A percentile compares a stretch with the other conserved stretches of the same genome.
Evolutionary conservation across 2,113 vertebrate species (phyloP).

Genomic region (Chionodraco myersi): DNA sequence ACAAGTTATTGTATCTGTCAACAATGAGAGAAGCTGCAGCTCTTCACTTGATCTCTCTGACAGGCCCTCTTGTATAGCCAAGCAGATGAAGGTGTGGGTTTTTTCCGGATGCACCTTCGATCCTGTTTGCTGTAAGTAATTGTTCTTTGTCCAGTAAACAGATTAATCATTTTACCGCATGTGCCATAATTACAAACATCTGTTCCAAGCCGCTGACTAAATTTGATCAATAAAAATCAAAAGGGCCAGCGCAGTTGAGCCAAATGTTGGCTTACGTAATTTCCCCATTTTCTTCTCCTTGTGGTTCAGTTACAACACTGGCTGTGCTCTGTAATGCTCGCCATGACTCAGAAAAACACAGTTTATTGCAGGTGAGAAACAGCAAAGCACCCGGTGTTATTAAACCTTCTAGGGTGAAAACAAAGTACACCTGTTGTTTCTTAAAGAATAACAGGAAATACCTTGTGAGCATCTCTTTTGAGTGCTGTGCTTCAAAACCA

Average conservation of each 20-base stretch:
- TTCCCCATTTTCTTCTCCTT: too few relatives aligned
- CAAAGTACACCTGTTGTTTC: conserved; percentile 19
- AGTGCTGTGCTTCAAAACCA: neutral
- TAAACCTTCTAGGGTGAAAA: conserved; percentile 21
- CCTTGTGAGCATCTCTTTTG: neutral
- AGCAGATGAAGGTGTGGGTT: neutral
- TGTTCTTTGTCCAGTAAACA: conserved; percentile 50
- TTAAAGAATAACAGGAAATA: neutral
- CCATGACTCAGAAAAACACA: conserved; percentile 34
- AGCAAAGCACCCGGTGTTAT: neutral
- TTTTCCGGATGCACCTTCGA: conserved; percentile 5
- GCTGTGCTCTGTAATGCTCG: too few relatives aligned
- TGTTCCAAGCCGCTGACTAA: conserved; percentile 45
- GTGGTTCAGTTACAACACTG: too few relatives aligned
- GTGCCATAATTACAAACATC: conserved; percentile 61
- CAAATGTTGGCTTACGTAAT: too few relatives aligned
- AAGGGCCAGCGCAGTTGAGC: conserved; percentile 27
- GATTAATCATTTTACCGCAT: conserved; percentile 58
- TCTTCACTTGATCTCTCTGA: neutral
- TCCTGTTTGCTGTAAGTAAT: conserved; percentile 39
- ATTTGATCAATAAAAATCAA: conserved; percentile 57
- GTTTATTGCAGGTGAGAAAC: conserved; percentile 33
- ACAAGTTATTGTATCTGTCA: neutral
- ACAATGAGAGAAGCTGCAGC: neutral
- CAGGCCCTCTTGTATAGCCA: neutral